Evolutionary conservation across 2,888 invertebrate species (phyloP), one percentile per base, ranked within the genome.

Genomic region (Lithophane ornitopus): DNA sequence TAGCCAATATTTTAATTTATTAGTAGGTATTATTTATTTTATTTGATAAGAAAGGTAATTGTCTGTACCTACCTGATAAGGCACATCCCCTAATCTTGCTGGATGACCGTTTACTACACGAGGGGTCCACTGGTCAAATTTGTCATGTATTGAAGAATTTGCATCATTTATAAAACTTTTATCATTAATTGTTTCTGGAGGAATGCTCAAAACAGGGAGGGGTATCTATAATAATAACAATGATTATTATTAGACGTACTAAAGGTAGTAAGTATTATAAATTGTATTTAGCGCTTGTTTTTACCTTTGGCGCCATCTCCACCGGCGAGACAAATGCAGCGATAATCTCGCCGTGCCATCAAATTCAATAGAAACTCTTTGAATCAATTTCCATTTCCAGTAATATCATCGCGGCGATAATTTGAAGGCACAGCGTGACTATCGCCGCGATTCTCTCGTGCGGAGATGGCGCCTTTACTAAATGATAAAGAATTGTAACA

Each of bases 71-170:
- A 84, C 84, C 78, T 85, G 85, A 58, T 85, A 85, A 22, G 85
- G 85, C n/a, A 80, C 78, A 41, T 85, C 80, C 3, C 85, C 85
- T 56, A 70, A 44, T 8, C 70, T 68, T 44, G 74, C 85, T 49
- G 56, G n/a, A 56, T 46, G 52, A 11, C 85, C 85, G 49, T 80
- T 82, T 12, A 75, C 1, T 1, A 85, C 73, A 39, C 85, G 85
- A 68, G 63, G 69, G 9, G 58, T 63, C 76, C 76, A 85, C 28
- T 62, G 14, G 12, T 58, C 41, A 41, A 34, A 3, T 59, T 77
- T 68, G 0, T 54, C 61, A 44, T 49, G 3, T 14, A 6, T 46
- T 68, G 68, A 44, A 46, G 6, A 22, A n/a, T 46, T 12, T 46
- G 8, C 11, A 39, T 34, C 19, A 16, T 66, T 28, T 52, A 26